Conservation (phyloP, 37 sponge, comb jelly and placozoan species). For the Aplysina aerophoba region DNA sequence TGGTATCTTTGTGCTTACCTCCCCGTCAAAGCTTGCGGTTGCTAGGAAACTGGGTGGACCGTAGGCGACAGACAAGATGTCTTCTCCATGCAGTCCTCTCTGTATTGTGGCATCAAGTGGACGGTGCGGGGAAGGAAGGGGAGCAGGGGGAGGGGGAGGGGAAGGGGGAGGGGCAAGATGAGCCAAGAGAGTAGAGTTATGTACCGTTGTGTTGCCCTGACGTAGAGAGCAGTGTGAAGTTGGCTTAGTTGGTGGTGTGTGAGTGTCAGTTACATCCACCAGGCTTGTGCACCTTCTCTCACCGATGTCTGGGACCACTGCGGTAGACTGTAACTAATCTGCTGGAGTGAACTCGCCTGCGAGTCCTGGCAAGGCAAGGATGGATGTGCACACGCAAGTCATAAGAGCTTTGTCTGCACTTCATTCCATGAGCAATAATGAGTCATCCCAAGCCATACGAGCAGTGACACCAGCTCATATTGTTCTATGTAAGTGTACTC, state of each 20-base stretch:
- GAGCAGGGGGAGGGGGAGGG: neutral
- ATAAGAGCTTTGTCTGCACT: neutral
- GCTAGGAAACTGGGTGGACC: conserved; percentile 75
- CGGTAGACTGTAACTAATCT: no score
- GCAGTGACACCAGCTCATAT: no score
- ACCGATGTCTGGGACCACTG: no score
- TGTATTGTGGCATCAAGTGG: neutral
- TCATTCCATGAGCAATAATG: no score
- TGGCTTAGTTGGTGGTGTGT: no score
- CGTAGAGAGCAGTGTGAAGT: no score
- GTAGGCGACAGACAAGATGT: conserved; percentile 78
- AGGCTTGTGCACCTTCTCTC: no score
- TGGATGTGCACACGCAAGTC: neutral
- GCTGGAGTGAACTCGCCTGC: neutral
- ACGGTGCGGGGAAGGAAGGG: neutral
- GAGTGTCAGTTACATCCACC: no score
- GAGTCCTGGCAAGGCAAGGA: conserved; percentile 3
- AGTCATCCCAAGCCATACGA: no score
- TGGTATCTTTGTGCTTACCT: conserved; percentile 44
- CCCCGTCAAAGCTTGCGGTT: conserved; percentile 90
- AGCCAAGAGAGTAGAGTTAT: no score
- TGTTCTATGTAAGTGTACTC: neutral
- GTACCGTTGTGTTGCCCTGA: no score
- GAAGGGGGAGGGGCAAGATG: neutral
- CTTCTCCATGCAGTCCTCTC: conserved; percentile 60